Percentiles rank a stretch among this genome's conserved stretches.
Evolutionary conservation across 2,797 vertebrate genomes (phyloP).

Genomic region (Garrulus glandarius): DNA sequence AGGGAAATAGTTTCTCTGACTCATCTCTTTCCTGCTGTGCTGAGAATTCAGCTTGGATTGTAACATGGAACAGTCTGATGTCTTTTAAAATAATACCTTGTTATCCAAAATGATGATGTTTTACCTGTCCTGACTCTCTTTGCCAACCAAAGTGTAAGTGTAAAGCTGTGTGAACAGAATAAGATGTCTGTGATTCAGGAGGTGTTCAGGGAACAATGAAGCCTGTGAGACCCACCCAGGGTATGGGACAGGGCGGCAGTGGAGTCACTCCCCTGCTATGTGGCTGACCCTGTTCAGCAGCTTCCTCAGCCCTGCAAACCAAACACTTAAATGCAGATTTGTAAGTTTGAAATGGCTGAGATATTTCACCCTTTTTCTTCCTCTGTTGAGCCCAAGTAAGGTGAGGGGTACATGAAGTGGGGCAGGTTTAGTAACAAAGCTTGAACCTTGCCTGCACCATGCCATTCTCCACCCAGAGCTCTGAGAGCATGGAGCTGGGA

Average conservation of each 20-base stretch:
- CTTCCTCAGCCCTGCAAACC: neutral
- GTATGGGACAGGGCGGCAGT: neutral
- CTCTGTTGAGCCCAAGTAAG: neutral
- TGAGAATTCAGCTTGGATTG: neutral
- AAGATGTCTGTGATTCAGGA: neutral
- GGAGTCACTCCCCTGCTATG: neutral
- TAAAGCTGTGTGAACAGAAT: neutral
- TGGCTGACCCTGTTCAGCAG: neutral
- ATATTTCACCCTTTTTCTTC: neutral
- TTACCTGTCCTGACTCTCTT: neutral
- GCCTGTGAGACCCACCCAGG: neutral
- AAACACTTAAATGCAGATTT: neutral
- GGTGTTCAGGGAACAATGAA: neutral
- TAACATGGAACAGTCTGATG: neutral
- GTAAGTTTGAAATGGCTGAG: neutral
- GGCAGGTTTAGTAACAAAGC: neutral
- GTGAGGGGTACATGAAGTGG: neutral
- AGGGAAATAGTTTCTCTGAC: neutral
- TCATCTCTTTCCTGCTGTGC: neutral
- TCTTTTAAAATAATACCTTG: neutral
- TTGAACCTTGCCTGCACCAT: neutral
- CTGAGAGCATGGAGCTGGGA: neutral
- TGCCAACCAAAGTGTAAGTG: neutral
- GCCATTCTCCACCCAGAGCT: neutral
- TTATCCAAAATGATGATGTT: neutral